Evolutionary conservation across 2,797 vertebrate species (phyloP).

Genomic region (Cryptoprocta ferox): DNA sequence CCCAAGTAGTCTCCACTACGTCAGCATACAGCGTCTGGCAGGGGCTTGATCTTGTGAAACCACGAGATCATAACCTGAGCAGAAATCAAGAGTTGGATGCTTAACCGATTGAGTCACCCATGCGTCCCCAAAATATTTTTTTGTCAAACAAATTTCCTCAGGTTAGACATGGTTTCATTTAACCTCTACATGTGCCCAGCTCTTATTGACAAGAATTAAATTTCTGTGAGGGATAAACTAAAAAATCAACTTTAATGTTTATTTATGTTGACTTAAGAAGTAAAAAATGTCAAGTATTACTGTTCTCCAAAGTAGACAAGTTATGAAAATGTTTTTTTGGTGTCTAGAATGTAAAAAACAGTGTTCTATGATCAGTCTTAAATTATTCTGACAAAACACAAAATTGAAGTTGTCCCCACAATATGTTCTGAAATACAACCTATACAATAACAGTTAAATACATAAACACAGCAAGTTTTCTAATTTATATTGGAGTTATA

Average conservation of each 20-base stretch:
- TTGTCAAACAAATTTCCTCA: slow-evolving; percentile 5
- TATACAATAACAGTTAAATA: background rate
- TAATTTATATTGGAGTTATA: background rate
- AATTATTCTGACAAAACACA: background rate
- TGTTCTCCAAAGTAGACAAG: background rate
- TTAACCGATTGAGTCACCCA: too few species aligned
- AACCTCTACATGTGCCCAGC: background rate
- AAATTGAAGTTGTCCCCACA: background rate
- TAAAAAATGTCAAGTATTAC: slow-evolving; percentile 34
- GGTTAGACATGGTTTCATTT: slow-evolving; percentile 36
- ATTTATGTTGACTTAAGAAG: slow-evolving; percentile 52
- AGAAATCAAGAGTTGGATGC: too few species aligned
- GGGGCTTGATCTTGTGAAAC: too few species aligned
- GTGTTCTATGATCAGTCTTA: background rate
- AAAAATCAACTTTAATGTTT: slow-evolving; percentile 59
- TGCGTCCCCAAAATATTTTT: background rate
- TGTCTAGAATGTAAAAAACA: background rate
- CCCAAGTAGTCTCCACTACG: too few species aligned
- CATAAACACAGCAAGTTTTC: background rate
- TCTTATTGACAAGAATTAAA: slow-evolving; percentile 20
- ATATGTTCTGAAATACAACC: background rate
- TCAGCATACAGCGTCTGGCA: too few species aligned
- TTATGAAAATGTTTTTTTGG: background rate
- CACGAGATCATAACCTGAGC: too few species aligned
- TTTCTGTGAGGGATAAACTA: background rate